Conservation (phyloP, 2,888 invertebrate genomes). For the Yponomeuta cagnagella region DNA sequence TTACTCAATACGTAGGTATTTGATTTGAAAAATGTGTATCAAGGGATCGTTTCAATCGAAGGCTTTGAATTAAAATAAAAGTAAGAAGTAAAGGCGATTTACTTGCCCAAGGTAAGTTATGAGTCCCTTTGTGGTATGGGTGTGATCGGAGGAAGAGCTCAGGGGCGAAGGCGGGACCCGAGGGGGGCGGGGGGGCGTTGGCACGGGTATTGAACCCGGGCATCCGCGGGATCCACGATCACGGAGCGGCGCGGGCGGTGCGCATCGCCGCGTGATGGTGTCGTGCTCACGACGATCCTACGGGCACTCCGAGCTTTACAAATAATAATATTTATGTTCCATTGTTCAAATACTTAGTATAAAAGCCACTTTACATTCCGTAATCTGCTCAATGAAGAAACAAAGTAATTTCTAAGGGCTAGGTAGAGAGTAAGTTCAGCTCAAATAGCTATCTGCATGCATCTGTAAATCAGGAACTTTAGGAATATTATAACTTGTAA, state of each 20-base stretch:
- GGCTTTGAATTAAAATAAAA: slow-evolving; percentile 13
- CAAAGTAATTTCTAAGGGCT: background rate
- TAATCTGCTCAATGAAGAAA: background rate
- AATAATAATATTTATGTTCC: slow-evolving; percentile 20
- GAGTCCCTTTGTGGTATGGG: slow-evolving; percentile 14
- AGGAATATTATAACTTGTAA: background rate
- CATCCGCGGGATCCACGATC: slow-evolving; percentile 46
- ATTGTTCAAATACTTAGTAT: slow-evolving; percentile 18
- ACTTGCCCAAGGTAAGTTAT: slow-evolving; percentile 17
- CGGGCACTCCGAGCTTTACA: slow-evolving; percentile 19
- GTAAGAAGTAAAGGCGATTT: slow-evolving; percentile 13
- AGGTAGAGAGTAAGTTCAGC: background rate
- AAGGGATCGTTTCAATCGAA: slow-evolving; percentile 15
- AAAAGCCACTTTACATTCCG: slow-evolving; percentile 14
- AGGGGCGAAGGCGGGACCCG: slow-evolving; percentile 9
- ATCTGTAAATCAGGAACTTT: background rate
- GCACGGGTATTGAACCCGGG: slow-evolving; percentile 67
- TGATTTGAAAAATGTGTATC: background rate
- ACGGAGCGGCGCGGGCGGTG: slow-evolving; percentile 12
- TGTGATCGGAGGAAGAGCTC: slow-evolving; percentile 15
- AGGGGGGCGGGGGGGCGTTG: slow-evolving; percentile 18
- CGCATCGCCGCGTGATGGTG: slow-evolving; percentile 12
- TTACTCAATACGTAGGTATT: too few relatives aligned
- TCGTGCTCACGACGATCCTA: slow-evolving; percentile 21
- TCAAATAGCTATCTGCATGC: background rate